Evolutionary conservation across 2,797 vertebrate species (phyloP), one percentile per base, ranked within the genome.

Genomic region (Phoxinus dragarum): DNA sequence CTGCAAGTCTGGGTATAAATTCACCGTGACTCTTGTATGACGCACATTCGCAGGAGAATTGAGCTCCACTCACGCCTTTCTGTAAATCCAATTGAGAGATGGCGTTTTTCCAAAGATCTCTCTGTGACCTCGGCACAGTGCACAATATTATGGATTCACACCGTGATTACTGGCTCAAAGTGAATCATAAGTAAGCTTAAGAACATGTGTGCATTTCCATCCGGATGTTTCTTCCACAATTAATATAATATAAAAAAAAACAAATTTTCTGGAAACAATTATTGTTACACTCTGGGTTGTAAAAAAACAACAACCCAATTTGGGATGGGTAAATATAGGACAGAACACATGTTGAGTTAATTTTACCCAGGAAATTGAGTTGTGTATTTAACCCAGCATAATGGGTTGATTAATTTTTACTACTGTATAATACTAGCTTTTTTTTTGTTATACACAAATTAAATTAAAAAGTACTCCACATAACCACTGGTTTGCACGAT

Each of bases 1-100:
- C 81, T 72, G 19, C 27, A 34, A 64, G 54, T 23, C n/a, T 23
- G 52, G 7, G 59, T 74, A 74, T 74, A 73, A 74, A 74, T 82
- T 74, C 81, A 66, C 71, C 6, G 21, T 74, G 71, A 74, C 81
- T 49, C 4, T 38, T 54, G 54, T 21, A 82, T 82, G 71, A 82
- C 71, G 56, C 81, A 82, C 81, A 74, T 74, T 59, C 42, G 4
- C 40, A 44, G 27, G 40, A 82, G 54, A 82, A 82, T 64, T 73
- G 27, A 59, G 52, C 72, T 73, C 80, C 6, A 11, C 81, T 61
- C 81, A 78, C 49, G 44, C 21, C 40, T 73, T 38, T 82, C 68
- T 82, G 76, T 78, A 82, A 82, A 82, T 82, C 71, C 42, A 82
- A 66, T 74, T 74, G 81, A 74, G 71, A 82, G 56, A 78, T 75